Evolutionary conservation across 2,113 vertebrate species (phyloP).

Genomic region (Myxocyprinus asiaticus): DNA sequence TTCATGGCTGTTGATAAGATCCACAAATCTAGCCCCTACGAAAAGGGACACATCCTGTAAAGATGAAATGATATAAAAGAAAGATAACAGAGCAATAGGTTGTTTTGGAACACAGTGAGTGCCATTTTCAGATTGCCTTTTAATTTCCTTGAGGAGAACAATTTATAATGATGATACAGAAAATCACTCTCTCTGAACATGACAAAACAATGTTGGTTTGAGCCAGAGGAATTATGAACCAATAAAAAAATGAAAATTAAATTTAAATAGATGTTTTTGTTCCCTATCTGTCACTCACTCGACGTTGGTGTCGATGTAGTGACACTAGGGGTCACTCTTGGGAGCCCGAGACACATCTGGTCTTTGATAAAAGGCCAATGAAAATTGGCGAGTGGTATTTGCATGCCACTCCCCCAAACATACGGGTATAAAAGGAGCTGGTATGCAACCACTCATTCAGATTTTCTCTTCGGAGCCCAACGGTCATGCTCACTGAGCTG

Average conservation of each 20-base stretch:
- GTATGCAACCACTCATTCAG: no score
- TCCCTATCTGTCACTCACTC: no score
- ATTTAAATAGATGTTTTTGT: slow-evolving; percentile 14
- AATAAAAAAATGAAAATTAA: slow-evolving; percentile 50
- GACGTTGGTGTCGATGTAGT: no score
- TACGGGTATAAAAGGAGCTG: no score
- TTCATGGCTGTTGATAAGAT: slow-evolving; percentile 10
- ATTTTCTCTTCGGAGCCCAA: no score
- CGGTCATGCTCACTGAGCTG: no score
- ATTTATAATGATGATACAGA: slow-evolving; percentile 13
- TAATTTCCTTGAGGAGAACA: slow-evolving; percentile 41
- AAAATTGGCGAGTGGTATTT: no score
- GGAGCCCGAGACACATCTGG: no score
- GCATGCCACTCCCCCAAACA: no score
- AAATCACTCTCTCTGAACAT: slow-evolving; percentile 29
- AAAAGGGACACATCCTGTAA: slow-evolving; percentile 13
- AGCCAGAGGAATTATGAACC: slow-evolving; percentile 51
- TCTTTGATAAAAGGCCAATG: no score
- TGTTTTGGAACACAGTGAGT: background rate
- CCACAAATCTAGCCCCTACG: slow-evolving; percentile 24
- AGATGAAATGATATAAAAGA: slow-evolving; percentile 41
- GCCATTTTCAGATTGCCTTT: slow-evolving; percentile 27
- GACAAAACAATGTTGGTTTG: slow-evolving; percentile 31
- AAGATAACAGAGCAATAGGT: no score
- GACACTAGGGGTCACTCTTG: no score